A percentile compares a stretch with the other conserved stretches of the same genome.
These are phyloP conservation scores for Drosophila cardini DNA, from an alignment of 1,140 invertebrate genomes.

Conservation along the genomic window DNA sequence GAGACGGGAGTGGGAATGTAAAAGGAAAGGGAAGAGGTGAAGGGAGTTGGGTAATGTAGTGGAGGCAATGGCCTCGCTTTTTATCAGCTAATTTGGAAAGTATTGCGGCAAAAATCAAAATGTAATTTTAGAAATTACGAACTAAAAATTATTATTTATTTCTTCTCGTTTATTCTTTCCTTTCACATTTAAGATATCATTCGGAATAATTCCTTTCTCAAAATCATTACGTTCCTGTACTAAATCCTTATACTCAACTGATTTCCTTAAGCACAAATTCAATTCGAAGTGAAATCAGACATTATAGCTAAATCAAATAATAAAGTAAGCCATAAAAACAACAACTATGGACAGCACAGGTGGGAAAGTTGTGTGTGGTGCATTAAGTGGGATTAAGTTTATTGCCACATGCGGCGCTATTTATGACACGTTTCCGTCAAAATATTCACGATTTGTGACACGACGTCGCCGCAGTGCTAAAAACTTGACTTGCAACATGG, in stretches of 20 bases:
- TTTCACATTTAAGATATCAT: background rate
- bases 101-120: constrained; percentile 37
- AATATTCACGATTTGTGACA: constrained; percentile 69
- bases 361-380: background rate
- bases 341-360: background rate
- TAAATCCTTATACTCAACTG: too few species aligned
- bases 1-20: background rate
- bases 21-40: background rate
- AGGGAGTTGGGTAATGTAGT: background rate
- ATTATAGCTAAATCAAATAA: background rate
- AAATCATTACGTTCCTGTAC: too few species aligned
- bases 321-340: background rate
- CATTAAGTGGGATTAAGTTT: constrained; percentile 48
- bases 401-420: constrained; percentile 69
- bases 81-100: constrained; percentile 29
- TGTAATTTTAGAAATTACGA: constrained; percentile 21
- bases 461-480: constrained; percentile 21
- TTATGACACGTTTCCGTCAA: constrained; percentile 84
- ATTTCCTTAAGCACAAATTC: too few species aligned
- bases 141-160: background rate
- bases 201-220: background rate
- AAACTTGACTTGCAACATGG: background rate
- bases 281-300: background rate
- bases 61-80: constrained; percentile 8
- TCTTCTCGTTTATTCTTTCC: background rate